Conservation (phyloP, 2,113 vertebrate genomes). For the Microcebus tavaratra region DNA sequence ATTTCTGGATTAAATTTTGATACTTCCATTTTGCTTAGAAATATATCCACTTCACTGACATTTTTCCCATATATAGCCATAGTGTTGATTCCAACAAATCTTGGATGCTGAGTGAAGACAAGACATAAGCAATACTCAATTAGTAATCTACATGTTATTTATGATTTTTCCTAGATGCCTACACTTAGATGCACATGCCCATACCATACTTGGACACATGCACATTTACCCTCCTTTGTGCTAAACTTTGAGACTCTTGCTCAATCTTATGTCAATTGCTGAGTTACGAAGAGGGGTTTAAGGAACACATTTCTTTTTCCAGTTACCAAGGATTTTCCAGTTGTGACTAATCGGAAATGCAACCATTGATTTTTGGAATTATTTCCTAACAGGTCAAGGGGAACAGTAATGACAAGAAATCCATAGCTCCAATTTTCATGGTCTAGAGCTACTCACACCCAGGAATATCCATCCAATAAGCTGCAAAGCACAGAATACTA, state of each 20-base stretch:
- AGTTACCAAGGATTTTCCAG: background rate
- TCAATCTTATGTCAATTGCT: background rate
- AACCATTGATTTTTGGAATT: background rate
- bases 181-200: too few species aligned
- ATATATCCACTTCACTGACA: background rate
- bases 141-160: background rate
- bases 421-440: background rate
- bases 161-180: background rate
- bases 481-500: constrained; percentile 14
- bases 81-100: background rate
- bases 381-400: constrained; percentile 43
- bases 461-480: constrained; percentile 61
- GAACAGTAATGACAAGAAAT: constrained; percentile 54
- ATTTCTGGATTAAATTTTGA: background rate
- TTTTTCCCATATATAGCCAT: background rate
- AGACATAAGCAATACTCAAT: background rate
- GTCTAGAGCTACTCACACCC: background rate
- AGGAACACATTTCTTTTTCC: background rate
- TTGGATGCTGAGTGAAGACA: background rate
- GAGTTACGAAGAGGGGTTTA: background rate
- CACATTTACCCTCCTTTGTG: too few species aligned
- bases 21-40: background rate
- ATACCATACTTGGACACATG: background rate
- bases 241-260: background rate
- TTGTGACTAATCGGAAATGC: constrained; percentile 32